Percentiles rank a stretch among this genome's conserved stretches.
Conservation (phyloP, 2,888 invertebrate species). For the Didymodactylos carnosus region DNA sequence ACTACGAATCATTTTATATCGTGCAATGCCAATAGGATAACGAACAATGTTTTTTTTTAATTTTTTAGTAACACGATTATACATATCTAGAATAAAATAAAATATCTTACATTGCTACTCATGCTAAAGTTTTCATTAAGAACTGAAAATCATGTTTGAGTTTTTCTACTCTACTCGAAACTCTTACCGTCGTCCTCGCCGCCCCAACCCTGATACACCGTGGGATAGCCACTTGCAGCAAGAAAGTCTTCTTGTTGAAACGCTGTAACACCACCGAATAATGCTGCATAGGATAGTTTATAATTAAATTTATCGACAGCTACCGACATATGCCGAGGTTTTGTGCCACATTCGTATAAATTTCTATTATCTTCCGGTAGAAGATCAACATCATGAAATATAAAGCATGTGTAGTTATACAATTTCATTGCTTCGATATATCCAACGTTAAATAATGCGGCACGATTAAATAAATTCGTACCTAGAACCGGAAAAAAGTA, state of each 20-base stretch:
- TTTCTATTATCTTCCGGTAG: constrained; percentile 77
- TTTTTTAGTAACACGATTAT: constrained; percentile 21
- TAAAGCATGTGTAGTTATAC: constrained; percentile 56
- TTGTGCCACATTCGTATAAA: constrained; percentile 68
- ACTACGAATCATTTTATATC: constrained; percentile 68
- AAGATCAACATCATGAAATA: constrained; percentile 87
- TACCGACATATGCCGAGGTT: constrained; percentile 78
- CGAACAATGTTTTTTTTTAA: constrained; percentile 63
- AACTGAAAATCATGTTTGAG: neutral
- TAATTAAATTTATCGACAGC: constrained; percentile 52
- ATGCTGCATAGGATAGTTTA: constrained; percentile 30
- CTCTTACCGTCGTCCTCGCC: constrained; percentile 30
- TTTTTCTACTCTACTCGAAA: neutral
- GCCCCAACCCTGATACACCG: constrained; percentile 35
- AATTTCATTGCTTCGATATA: constrained; percentile 68
- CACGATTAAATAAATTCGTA: constrained; percentile 69
- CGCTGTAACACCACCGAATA: constrained; percentile 36
- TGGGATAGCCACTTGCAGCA: constrained; percentile 33
- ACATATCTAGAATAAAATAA: constrained; percentile 23
- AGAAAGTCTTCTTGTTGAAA: constrained; percentile 32
- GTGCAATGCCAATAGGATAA: constrained; percentile 71
- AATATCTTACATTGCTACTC: too few species aligned
- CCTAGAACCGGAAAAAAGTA: too few species aligned
- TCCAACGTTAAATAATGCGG: constrained; percentile 88
- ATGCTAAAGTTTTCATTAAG: too few species aligned